phyloP scores from a whole-genome alignment of 2,888 invertebrate genomes.

The Epirrhoe tristata region DNA sequence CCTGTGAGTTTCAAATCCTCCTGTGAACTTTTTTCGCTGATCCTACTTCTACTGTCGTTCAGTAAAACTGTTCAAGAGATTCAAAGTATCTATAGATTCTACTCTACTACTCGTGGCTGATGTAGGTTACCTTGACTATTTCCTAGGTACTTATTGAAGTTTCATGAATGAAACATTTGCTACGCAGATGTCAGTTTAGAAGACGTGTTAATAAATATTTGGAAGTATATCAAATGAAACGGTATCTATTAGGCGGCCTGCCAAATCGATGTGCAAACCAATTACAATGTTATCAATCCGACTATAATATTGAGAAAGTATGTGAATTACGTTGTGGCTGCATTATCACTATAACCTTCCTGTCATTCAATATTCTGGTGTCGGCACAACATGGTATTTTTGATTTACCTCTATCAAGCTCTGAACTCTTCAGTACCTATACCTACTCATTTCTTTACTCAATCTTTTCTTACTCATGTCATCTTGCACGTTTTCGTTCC shows the following conservation, averaged over 20 bases:
- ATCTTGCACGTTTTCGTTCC: too few species aligned
- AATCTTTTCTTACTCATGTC: too few species aligned
- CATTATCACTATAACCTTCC: neutral
- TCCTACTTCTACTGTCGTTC: too few species aligned
- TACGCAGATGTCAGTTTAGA: slow-evolving; percentile 16
- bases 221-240: slow-evolving; percentile 34
- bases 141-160: neutral
- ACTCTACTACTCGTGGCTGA: too few species aligned
- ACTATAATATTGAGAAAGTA: slow-evolving; percentile 5
- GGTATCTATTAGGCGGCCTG: slow-evolving; percentile 35
- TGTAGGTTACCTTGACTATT: neutral
- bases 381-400: too few species aligned
- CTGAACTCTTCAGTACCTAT: too few species aligned
- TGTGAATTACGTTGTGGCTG: neutral
- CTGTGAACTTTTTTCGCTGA: too few species aligned
- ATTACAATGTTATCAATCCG: slow-evolving; percentile 26
- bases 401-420: too few species aligned
- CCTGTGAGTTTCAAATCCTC: too few species aligned
- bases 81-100: too few species aligned
- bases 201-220: slow-evolving; percentile 31
- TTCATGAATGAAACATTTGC: slow-evolving; percentile 16
- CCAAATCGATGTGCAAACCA: slow-evolving; percentile 39
- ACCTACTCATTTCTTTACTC: too few species aligned
- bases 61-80: too few species aligned
- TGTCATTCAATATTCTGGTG: neutral